Evolutionary conservation across 2,888 invertebrate species (phyloP).

Genomic region (Drosophila monieri): DNA sequence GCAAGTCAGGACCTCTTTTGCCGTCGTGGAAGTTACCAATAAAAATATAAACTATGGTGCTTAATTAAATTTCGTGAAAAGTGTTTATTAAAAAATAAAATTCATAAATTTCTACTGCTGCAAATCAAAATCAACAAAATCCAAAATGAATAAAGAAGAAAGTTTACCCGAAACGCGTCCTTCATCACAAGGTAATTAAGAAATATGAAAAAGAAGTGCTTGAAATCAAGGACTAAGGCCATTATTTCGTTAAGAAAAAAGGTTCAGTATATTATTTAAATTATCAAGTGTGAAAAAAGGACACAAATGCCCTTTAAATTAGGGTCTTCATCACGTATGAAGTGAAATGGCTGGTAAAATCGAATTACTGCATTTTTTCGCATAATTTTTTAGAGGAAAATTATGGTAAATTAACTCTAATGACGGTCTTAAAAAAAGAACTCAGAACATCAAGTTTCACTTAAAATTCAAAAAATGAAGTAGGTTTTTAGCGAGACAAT

Average conservation of each 20-base stretch:
- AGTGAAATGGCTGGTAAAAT: constrained; percentile 18
- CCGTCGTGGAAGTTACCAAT: constrained; percentile 30
- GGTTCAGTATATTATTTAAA: neutral
- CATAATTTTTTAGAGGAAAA: neutral
- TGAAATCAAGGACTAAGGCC: neutral
- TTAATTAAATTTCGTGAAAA: neutral
- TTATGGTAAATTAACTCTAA: neutral
- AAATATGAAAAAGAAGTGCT: neutral
- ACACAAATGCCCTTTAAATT: neutral
- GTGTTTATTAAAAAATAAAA: constrained; percentile 7
- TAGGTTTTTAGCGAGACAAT: too few species aligned
- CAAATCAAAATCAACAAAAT: neutral
- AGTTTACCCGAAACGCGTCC: constrained; percentile 64
- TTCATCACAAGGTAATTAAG: constrained; percentile 71
- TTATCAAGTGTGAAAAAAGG: neutral
- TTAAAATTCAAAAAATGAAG: too few species aligned
- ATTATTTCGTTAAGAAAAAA: neutral
- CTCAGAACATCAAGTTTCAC: too few species aligned
- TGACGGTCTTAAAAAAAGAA: neutral
- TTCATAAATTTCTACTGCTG: neutral
- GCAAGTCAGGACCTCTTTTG: constrained; percentile 6
- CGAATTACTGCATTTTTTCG: constrained; percentile 13
- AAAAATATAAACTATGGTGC: neutral
- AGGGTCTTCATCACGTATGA: constrained; percentile 18
- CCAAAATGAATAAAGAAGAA: constrained; percentile 78